Evolutionary conservation across 2,797 vertebrate genomes (phyloP), one percentile per base, ranked within the genome.

Genomic region (Megaceryle alcyon): DNA sequence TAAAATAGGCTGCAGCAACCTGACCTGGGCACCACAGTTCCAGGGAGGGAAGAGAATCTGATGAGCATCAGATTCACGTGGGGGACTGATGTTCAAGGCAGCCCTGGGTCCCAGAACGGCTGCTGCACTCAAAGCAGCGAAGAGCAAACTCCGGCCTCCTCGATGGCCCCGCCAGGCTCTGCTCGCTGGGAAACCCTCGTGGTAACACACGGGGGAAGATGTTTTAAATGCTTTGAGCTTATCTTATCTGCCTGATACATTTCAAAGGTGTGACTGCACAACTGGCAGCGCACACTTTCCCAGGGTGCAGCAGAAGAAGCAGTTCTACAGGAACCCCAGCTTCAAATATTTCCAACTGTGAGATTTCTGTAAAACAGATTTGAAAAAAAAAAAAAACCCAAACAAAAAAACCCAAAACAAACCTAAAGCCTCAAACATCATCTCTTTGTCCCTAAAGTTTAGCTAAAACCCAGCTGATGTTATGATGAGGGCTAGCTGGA

Each of bases 231-330:
- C 41, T n/a, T 29, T 8, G 21, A 51, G 63, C n/a, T 56, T 33
- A 23, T 28, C 41, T 60, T 7, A 51, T 17, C 70, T 44, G 25
- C 53, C 60, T 4, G 21, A 8, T 35, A 5, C 1, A 12, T 53
- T 41, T 37, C 29, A 33, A 53, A 80, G 33, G 39, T 6, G 23
- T 6, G 7, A 6, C 23, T 15, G 37, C 73, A 10, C 35, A 14
- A n/a, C 6, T 3, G 53, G 14, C 14, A 15, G 41, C 0, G 4
- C 64, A 8, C 2, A 0, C 29, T 33, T 66, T 41, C 43, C 48
- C 29, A n/a, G 28, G 31, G n/a, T 0, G 4, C 8, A 19, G 51
- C 60, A 37, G 35, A 46, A 59, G 85, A 1, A 60, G 43, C 66
- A 75, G 57, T 53, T 8, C 48, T 23, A 26, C 6, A 63, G 44